Base-by-base conservation (phyloP, 2,888 invertebrate genomes). In the Scaptodrosophila latifasciaeformis region DNA sequence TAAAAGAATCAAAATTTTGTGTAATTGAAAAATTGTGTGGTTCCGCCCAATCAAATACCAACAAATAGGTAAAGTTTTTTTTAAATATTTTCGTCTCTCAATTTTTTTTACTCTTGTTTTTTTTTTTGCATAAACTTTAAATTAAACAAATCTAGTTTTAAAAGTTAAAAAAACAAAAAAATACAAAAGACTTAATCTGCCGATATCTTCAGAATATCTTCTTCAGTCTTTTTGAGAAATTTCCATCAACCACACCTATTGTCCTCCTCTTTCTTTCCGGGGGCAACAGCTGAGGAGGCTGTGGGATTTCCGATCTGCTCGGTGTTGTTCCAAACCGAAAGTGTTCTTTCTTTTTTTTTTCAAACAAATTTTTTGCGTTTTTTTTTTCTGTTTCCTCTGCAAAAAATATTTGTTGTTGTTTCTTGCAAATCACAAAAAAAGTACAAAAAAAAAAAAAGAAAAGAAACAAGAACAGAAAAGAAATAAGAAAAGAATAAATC, bases 11-110 rank as follows among this genome's bases (percentile, higher is more conserved):
- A 40, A n/a, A n/a, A n/a, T n/a, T n/a, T n/a, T n/a, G n/a, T n/a
- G 46, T 58, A 61, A 52, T 63, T 59, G n/a, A n/a, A n/a, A n/a
- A n/a, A n/a, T n/a, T n/a, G n/a, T n/a, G n/a, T n/a, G n/a, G n/a
- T n/a, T n/a, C n/a, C n/a, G n/a, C n/a, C 17, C 13, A 39, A 17
- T 4, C 6, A 7, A 10, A 4, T 18, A 39, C 10, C 37, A 12
- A n/a, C 59, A 74, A 75, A 78, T 74, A 74, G 74, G 74, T 74
- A 74, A 74, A 68, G 74, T 74, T 78, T 54, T 65, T 12, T 15
- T 42, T 34, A 9, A 34, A 30, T 50, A 49, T 58, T 51, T 40
- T 37, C 27, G 46, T 42, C 46, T 34, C 42, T 54, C 35, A 54
- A n/a, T n/a, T 10, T 45, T 31, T 31, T n/a, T n/a, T n/a, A n/a